Conservation (phyloP, 1,140 invertebrate species). For the Drosophila leontia region DNA sequence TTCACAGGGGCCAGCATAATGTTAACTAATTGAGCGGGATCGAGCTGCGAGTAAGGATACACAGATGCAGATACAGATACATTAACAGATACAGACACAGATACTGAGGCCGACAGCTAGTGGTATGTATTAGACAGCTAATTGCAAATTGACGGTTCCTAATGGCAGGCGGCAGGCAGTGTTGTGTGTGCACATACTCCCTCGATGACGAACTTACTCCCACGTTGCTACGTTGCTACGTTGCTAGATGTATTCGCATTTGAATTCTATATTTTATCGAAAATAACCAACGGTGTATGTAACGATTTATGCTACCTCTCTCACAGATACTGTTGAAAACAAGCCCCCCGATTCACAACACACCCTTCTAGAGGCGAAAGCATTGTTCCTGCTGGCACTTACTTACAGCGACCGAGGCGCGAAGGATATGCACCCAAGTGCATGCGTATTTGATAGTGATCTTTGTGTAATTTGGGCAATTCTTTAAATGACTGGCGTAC, state of each 20-base stretch:
- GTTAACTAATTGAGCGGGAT: slow-evolving; percentile 60
- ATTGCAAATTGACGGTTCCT: slow-evolving; percentile 80
- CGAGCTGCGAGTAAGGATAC: slow-evolving; percentile 15
- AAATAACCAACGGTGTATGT: slow-evolving; percentile 55
- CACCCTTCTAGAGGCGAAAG: slow-evolving; percentile 10
- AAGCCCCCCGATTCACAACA: slow-evolving; percentile 4
- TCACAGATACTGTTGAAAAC: slow-evolving; percentile 63
- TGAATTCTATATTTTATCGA: slow-evolving; percentile 62
- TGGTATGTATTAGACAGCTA: slow-evolving; percentile 54
- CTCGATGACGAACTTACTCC: slow-evolving; percentile 48
- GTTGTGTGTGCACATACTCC: slow-evolving; percentile 75
- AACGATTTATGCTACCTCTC: slow-evolving; percentile 76
- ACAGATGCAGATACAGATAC: slow-evolving; percentile 30
- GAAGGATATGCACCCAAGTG: slow-evolving; percentile 44
- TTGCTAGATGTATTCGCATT: slow-evolving; percentile 57
- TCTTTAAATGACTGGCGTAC: slow-evolving; percentile 10
- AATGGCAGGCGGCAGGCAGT: slow-evolving; percentile 76
- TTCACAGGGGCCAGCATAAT: slow-evolving; percentile 65
- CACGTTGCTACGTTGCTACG: slow-evolving; percentile 46
- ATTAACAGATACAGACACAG: slow-evolving; percentile 21
- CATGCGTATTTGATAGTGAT: slow-evolving; percentile 71
- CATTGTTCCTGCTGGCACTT: slow-evolving; percentile 3
- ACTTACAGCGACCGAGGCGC: slow-evolving; percentile 1
- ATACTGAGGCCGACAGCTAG: slow-evolving; percentile 42
- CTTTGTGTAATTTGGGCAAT: slow-evolving; percentile 42